These are phyloP conservation scores for Catagonus wagneri DNA, from an alignment of 2,113 vertebrate species.

Conservation along the genomic window DNA sequence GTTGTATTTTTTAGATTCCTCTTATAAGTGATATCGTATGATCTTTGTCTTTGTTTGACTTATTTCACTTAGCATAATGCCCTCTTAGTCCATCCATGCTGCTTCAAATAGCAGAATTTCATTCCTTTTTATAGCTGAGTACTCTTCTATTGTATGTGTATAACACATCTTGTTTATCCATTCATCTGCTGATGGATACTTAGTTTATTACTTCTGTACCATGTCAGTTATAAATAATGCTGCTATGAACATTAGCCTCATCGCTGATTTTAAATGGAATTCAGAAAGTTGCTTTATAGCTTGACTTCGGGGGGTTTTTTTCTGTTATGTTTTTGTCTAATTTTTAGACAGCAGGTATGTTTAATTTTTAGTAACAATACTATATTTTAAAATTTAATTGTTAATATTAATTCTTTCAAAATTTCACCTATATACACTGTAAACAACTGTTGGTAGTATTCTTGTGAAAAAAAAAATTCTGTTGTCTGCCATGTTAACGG, in stretches of 20 bases:
- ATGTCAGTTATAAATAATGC: neutral
- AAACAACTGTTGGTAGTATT: slow-evolving; percentile 10
- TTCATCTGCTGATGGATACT: neutral
- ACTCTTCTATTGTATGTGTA: neutral
- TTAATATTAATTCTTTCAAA: slow-evolving; percentile 13
- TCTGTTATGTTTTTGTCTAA: slow-evolving; percentile 23
- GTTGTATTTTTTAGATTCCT: neutral
- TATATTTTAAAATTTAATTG: slow-evolving; percentile 15
- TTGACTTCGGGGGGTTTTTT: neutral
- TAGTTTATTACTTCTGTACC: neutral
- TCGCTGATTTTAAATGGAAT: slow-evolving; percentile 49
- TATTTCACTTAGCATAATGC: neutral
- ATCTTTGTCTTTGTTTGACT: neutral
- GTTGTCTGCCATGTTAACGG: neutral
- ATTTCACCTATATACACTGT: neutral
- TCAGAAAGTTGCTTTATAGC: slow-evolving; percentile 36
- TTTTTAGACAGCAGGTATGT: slow-evolving; percentile 43
- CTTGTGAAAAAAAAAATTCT: neutral
- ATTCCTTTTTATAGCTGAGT: neutral
- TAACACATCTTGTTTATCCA: neutral
- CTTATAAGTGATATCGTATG: neutral
- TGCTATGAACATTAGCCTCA: neutral
- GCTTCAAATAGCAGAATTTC: neutral
- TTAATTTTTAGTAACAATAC: slow-evolving; percentile 26
- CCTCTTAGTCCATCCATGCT: neutral